Base-by-base conservation (phyloP, 2,888 invertebrate genomes). In the Andrena dorsata region DNA sequence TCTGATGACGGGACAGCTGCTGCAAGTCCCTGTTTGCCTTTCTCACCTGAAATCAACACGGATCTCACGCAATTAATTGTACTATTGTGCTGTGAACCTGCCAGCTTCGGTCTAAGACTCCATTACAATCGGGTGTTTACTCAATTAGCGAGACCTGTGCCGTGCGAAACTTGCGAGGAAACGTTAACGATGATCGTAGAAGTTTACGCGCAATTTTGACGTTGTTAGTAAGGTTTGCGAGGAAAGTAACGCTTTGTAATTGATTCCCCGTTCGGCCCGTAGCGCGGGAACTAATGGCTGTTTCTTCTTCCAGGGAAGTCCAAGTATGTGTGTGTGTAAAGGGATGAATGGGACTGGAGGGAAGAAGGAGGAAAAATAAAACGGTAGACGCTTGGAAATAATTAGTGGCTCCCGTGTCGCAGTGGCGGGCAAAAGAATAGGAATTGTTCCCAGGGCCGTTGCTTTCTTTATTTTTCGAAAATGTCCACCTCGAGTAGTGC, bases 21-120 rank as follows among this genome's bases (percentile, higher is more conserved):
- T 98, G 98, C 6, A 99, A 96, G 93, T 99, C 98, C 60, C 96
- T 95, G 94, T 98, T 98, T 49, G 99, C 98, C 89, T 97, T 96
- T 84, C 98, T 96, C 85, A 99, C 98, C 95, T 96, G 95, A 0
- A 93, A 94, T 32, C 56, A 56, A 26, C 23, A 56, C 13, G 3
- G 8, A 20, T 3, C 23, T 1, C 23, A 13, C 0, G 41, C 23
- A 26, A 56, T 56, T 56, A 56, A 53, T 20, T 10, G 53, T 53
- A 3, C 53, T 6, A 23, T 20, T 2, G 53, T 7, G n/a, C 23
- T 20, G n/a, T 0, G 20, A 20, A 7, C 8, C 20, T 7, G 53
- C 7, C 2, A 35, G 35, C 41, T 41, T 16, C 41, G 41, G 5
- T 16, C 20, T 51, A 20, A 20, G 20, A 2, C 51, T 51, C 10